phyloP scores from a whole-genome alignment of 2,113 vertebrate genomes.

The Bubalus kerabau region DNA sequence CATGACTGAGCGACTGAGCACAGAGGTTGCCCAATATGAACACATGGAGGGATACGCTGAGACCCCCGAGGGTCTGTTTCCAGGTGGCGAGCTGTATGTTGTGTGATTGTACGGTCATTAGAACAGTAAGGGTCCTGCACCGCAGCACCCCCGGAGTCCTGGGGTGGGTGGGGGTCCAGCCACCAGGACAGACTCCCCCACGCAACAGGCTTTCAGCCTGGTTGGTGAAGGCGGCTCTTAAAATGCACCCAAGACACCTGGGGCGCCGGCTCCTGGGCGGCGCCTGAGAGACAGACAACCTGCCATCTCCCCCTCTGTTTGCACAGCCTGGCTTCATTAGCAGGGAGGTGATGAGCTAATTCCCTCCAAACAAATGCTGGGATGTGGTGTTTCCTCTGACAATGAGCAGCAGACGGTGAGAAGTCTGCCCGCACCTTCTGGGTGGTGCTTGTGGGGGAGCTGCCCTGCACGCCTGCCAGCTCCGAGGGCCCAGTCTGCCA shows the following conservation, averaged over 20 bases:
- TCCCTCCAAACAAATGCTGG: slow-evolving; percentile 50
- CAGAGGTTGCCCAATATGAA: accelerated
- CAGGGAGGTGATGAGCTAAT: slow-evolving; percentile 63
- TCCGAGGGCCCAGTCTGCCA: not conserved
- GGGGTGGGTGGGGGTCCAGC: not conserved
- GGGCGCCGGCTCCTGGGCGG: not conserved
- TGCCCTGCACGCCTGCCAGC: not conserved
- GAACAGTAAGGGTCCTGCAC: not conserved
- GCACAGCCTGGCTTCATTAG: slow-evolving; percentile 61
- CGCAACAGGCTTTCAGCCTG: not conserved
- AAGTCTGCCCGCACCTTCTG: slow-evolving; percentile 56
- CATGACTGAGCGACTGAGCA: not conserved
- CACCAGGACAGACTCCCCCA: not conserved
- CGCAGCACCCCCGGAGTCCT: not conserved
- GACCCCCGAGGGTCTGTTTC: not conserved
- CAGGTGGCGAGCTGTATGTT: not conserved
- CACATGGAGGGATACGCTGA: too few species aligned
- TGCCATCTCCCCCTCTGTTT: slow-evolving; percentile 32
- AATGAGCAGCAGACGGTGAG: slow-evolving; percentile 55
- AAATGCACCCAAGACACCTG: slow-evolving; percentile 31
- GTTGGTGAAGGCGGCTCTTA: not conserved
- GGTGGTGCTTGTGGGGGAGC: not conserved
- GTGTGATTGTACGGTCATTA: not conserved
- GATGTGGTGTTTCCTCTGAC: slow-evolving; percentile 47
- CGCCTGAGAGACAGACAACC: slow-evolving; percentile 20